Percentiles rank a stretch among this genome's conserved stretches.
These are phyloP conservation scores for Microctenopoma stevenorrisi DNA, from an alignment of 2,797 vertebrate genomes.

Conservation along the genomic window DNA sequence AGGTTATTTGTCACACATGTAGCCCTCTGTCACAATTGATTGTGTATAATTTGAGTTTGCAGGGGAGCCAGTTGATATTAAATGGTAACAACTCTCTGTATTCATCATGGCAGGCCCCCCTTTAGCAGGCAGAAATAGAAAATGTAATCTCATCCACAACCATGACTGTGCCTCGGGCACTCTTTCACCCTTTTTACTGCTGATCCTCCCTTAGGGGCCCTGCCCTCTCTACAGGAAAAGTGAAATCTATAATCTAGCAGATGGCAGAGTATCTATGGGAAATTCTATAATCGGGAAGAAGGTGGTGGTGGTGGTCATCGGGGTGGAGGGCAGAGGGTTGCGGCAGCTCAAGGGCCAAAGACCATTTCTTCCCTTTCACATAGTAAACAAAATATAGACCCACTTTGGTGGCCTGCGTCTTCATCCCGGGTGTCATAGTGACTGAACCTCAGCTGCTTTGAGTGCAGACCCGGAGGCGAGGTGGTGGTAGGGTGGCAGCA, in stretches of 20 bases:
- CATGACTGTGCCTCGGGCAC: slow-evolving; percentile 77
- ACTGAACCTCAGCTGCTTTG: slow-evolving; percentile 51
- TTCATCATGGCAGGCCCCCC: slow-evolving; percentile 77
- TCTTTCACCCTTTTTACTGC: slow-evolving; percentile 81
- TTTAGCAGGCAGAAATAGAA: slow-evolving; percentile 80
- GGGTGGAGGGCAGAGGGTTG: slow-evolving; percentile 42
- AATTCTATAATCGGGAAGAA: slow-evolving; percentile 78
- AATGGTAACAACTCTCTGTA: slow-evolving; percentile 82
- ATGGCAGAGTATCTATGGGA: slow-evolving; percentile 83
- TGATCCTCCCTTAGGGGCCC: slow-evolving; percentile 82
- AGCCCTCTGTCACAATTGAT: slow-evolving; percentile 78
- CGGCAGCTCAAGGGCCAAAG: slow-evolving; percentile 35
- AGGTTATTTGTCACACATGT: slow-evolving; percentile 80
- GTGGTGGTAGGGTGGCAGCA: slow-evolving; percentile 52
- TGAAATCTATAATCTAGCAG: slow-evolving; percentile 85
- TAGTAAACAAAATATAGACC: slow-evolving; percentile 43
- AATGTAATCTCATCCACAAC: slow-evolving; percentile 82
- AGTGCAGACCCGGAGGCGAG: slow-evolving; percentile 51
- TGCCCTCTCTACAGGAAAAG: slow-evolving; percentile 77
- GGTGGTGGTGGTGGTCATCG: slow-evolving; percentile 55
- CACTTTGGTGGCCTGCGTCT: slow-evolving; percentile 49
- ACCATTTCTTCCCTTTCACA: slow-evolving; percentile 15
- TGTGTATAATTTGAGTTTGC: slow-evolving; percentile 82
- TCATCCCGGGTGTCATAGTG: slow-evolving; percentile 47
- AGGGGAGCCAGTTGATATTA: slow-evolving; percentile 81